Conservation (phyloP, 2,113 vertebrate genomes). For the Lutjanus erythropterus region DNA sequence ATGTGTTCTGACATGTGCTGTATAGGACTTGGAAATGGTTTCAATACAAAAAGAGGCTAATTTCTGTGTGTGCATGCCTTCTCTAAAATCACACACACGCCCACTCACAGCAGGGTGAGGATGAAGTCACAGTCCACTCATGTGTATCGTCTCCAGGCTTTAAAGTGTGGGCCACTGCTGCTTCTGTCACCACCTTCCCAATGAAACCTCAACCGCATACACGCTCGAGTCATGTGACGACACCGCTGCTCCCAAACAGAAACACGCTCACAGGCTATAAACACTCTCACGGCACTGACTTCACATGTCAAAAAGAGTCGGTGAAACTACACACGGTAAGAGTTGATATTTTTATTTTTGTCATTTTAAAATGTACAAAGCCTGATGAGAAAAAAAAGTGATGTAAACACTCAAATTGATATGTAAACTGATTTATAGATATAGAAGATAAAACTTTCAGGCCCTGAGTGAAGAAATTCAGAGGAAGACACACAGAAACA, state of each 20-base stretch:
- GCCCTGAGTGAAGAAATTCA: slow-evolving; percentile 62
- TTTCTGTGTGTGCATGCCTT: not conserved
- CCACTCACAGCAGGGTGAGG: slow-evolving; percentile 7
- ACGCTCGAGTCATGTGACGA: slow-evolving; percentile 13
- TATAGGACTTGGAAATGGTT: not conserved
- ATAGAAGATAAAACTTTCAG: slow-evolving; percentile 25
- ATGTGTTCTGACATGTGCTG: not conserved
- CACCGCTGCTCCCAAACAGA: slow-evolving; percentile 7
- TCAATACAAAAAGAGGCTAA: not conserved
- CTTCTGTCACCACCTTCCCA: slow-evolving; percentile 64
- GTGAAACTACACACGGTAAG: not conserved
- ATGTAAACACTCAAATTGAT: slow-evolving; percentile 34
- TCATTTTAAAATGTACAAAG: slow-evolving; percentile 44
- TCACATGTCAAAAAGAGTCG: slow-evolving; percentile 2
- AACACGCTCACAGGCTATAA: slow-evolving; percentile 17
- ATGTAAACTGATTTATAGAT: slow-evolving; percentile 17
- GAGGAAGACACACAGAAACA: slow-evolving; percentile 4
- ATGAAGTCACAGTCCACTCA: slow-evolving; percentile 55
- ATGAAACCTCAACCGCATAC: slow-evolving; percentile 43
- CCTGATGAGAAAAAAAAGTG: slow-evolving; percentile 9
- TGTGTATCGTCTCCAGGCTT: slow-evolving; percentile 40
- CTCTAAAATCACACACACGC: slow-evolving; percentile 7
- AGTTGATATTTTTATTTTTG: slow-evolving; percentile 54
- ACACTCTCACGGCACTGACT: slow-evolving; percentile 17
- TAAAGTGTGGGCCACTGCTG: slow-evolving; percentile 44